phyloP scores from a whole-genome alignment of 1,140 invertebrate species.

The Trachymyrmex cornetzi region DNA sequence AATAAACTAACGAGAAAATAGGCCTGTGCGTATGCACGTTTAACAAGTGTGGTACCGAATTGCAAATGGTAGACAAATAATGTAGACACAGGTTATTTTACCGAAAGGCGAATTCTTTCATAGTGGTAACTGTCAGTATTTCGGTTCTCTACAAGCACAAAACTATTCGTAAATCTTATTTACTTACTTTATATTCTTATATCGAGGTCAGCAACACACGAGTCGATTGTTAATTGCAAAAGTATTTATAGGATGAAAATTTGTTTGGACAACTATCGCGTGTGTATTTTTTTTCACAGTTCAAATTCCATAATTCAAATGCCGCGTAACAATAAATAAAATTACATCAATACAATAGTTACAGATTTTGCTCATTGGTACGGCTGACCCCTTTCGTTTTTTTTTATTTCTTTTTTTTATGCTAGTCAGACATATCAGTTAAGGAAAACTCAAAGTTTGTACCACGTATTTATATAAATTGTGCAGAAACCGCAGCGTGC shows the following conservation, averaged over 20 bases:
- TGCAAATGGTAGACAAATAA: conserved; percentile 52
- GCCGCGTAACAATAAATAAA: conserved; percentile 26
- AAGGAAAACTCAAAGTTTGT: conserved; percentile 54
- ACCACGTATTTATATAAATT: conserved; percentile 6
- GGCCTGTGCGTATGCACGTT: conserved; percentile 65
- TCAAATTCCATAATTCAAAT: not conserved
- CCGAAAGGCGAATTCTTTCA: conserved; percentile 30
- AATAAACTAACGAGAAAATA: conserved; percentile 73
- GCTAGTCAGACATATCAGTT: conserved; percentile 61
- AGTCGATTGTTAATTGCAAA: conserved; percentile 22
- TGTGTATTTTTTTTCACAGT: not conserved
- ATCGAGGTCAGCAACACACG: conserved; percentile 17
- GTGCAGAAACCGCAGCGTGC: conserved; percentile 16
- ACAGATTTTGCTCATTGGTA: conserved; percentile 62
- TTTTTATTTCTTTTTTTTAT: conserved; percentile 18
- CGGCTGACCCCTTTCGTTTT: conserved; percentile 26
- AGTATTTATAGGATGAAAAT: not conserved
- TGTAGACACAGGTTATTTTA: conserved; percentile 9
- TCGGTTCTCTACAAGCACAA: conserved; percentile 13
- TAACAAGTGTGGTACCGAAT: conserved; percentile 39
- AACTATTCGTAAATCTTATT: conserved; percentile 20
- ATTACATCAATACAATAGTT: conserved; percentile 63
- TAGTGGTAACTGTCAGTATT: conserved; percentile 54
- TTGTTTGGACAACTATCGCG: not conserved
- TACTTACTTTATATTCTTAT: conserved; percentile 31